Evolutionary conservation across 2,888 invertebrate species (phyloP).

Genomic region (Calameuta filiformis): DNA sequence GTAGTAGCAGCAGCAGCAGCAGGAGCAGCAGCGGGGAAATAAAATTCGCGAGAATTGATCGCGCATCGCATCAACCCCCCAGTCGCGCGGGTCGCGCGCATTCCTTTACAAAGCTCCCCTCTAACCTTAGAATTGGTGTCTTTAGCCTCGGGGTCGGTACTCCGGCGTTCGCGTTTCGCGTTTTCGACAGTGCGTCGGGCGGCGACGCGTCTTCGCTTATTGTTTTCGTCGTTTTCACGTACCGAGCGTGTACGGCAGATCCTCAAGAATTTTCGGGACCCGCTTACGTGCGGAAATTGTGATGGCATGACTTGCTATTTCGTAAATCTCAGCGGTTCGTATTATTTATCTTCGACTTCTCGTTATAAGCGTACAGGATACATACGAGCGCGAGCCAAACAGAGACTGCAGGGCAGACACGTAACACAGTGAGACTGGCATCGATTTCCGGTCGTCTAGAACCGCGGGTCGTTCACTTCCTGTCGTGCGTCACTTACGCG

Average conservation of each 20-base stretch:
- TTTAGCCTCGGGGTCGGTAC: constrained; percentile 2
- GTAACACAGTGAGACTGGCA: neutral
- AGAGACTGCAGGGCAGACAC: neutral
- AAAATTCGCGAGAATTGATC: constrained; percentile 55
- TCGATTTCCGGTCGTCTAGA: neutral
- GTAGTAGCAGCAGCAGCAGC: constrained; percentile 51
- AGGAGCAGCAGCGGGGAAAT: constrained; percentile 42
- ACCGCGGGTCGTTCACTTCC: neutral
- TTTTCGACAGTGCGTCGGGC: neutral
- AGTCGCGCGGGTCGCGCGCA: constrained; percentile 45
- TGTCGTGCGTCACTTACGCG: neutral
- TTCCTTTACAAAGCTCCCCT: constrained; percentile 42
- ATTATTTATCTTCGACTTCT: constrained; percentile 7
- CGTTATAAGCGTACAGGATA: neutral
- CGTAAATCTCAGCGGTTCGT: constrained; percentile 52
- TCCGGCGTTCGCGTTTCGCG: constrained; percentile 18
- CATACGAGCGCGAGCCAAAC: neutral
- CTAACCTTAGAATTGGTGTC: constrained; percentile 41
- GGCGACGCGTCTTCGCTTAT: neutral
- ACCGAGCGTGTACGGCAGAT: neutral
- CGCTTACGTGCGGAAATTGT: constrained; percentile 24
- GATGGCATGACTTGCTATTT: constrained; percentile 53
- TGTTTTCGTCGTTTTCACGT: neutral
- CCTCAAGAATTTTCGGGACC: neutral
- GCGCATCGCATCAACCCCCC: constrained; percentile 39